These are phyloP conservation scores for Sardina pilchardus DNA, from an alignment of 2,113 vertebrate species.

Conservation along the genomic window DNA sequence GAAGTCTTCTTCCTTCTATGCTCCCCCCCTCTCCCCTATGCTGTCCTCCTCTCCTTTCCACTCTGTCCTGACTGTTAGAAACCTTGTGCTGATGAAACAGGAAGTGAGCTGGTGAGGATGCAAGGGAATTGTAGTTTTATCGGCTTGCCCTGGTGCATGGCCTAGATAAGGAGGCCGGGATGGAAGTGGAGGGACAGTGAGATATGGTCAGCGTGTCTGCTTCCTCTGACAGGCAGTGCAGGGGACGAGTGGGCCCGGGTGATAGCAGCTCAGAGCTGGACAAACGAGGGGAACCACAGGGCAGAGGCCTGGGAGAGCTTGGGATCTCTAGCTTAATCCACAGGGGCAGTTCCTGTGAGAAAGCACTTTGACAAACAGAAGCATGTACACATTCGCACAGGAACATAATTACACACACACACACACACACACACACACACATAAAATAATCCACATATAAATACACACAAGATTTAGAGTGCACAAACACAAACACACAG, in stretches of 20 bases:
- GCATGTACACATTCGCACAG: conserved; percentile 15
- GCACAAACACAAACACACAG: neutral
- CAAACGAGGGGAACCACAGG: neutral
- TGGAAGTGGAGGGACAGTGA: conserved; percentile 60
- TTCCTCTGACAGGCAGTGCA: conserved; percentile 60
- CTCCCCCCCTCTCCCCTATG: neutral
- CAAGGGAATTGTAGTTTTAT: conserved; percentile 70
- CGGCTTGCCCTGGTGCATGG: conserved; percentile 47
- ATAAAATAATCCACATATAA: neutral
- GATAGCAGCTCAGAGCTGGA: conserved; percentile 73
- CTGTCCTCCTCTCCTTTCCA: neutral
- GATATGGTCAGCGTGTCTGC: conserved; percentile 60
- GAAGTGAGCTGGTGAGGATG: conserved; percentile 60
- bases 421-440: neutral
- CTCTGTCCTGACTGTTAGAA: conserved; percentile 45
- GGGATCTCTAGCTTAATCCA: conserved; percentile 48
- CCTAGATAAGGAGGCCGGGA: conserved; percentile 64
- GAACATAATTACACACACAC: neutral
- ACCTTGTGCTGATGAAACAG: conserved; percentile 59
- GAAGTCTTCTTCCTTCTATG: neutral
- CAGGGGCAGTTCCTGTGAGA: conserved; percentile 60
- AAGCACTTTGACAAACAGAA: conserved; percentile 19
- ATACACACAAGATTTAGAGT: neutral
- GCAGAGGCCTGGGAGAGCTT: conserved; percentile 26
- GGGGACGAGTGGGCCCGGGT: conserved; percentile 58